Conservation (phyloP, 2,888 invertebrate genomes). For the Zhengitettix transpicula region DNA sequence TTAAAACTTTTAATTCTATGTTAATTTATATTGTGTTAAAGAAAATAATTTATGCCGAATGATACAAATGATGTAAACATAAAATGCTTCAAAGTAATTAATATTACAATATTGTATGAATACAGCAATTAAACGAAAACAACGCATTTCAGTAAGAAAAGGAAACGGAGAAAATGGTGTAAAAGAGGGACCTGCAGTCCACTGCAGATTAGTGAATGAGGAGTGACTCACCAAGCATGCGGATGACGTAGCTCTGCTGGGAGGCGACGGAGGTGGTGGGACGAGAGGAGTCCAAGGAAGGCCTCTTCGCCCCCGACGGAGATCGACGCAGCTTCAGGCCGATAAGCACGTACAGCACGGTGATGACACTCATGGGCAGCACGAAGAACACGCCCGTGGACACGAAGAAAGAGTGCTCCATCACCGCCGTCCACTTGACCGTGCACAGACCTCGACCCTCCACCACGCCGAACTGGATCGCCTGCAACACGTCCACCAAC, state of each 20-base stretch:
- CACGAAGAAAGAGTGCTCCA: conserved; percentile 11
- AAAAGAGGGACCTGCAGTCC: no score
- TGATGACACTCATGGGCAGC: neutral
- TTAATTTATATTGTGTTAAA: no score
- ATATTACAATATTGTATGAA: no score
- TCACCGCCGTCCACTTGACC: conserved; percentile 18
- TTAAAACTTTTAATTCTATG: no score
- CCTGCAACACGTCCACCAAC: conserved; percentile 15
- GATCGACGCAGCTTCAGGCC: neutral
- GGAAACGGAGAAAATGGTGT: no score
- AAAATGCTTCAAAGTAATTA: no score
- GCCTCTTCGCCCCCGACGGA: neutral
- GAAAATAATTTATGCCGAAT: no score
- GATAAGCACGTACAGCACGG: neutral
- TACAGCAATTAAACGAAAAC: no score
- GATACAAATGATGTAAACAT: no score
- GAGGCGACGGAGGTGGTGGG: neutral
- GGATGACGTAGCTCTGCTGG: neutral
- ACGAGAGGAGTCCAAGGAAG: no score
- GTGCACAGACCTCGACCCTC: conserved; percentile 24
- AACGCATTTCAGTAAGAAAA: no score
- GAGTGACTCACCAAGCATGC: neutral
- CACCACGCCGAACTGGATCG: conserved; percentile 28
- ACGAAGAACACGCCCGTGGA: neutral
- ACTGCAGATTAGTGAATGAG: no score